A percentile compares a stretch with the other conserved stretches of the same genome.
phyloP scores from a whole-genome alignment of 2,113 vertebrate genomes.

The Merops nubicus region DNA sequence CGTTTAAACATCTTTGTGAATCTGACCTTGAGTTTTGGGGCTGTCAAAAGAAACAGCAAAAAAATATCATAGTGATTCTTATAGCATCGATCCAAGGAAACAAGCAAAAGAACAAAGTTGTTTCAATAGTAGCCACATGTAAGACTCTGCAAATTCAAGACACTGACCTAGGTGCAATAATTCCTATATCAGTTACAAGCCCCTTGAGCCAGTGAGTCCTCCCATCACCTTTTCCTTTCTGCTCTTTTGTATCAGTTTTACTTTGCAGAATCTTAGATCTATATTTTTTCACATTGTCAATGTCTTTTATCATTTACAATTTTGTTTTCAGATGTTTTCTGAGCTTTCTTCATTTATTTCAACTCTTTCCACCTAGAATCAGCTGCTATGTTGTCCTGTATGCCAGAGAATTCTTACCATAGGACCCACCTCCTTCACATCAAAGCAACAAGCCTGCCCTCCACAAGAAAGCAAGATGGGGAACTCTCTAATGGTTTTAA shows the following conservation, averaged over 20 bases:
- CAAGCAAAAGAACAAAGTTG: neutral
- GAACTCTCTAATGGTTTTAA: neutral
- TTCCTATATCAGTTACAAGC: neutral
- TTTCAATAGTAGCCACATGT: neutral
- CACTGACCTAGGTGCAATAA: neutral
- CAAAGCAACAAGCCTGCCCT: neutral
- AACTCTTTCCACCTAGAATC: neutral
- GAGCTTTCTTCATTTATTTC: neutral
- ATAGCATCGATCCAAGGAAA: neutral
- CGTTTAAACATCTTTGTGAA: neutral
- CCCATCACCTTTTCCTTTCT: neutral
- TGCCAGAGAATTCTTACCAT: neutral
- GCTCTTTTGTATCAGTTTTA: neutral
- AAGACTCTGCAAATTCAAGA: neutral
- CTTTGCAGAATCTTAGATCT: neutral
- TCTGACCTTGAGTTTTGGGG: neutral
- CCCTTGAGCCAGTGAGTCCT: neutral
- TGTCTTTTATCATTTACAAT: neutral
- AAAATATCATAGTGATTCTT: neutral
- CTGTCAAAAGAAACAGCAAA: neutral
- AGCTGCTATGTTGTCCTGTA: neutral
- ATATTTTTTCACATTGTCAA: neutral
- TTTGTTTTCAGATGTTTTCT: neutral
- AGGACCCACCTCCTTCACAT: neutral
- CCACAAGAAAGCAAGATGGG: neutral